Conservation (phyloP, 2,888 invertebrate species). For the Nemotelus pantherinus region DNA sequence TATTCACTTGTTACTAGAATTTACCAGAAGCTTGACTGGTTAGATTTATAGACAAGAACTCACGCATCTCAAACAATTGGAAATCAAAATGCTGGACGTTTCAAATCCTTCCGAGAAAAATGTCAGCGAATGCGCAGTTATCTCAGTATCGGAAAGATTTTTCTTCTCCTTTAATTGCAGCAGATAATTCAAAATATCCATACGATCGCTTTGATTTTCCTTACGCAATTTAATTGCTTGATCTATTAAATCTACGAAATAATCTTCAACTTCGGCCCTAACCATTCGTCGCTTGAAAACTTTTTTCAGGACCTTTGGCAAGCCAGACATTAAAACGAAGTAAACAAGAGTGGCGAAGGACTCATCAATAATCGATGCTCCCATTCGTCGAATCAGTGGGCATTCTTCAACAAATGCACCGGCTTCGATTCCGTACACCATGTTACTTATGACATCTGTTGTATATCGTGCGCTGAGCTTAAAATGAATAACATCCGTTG, state of each 20-base stretch:
- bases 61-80: constrained; percentile 54
- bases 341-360: not conserved
- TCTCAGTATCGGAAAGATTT: constrained; percentile 54
- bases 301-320: not conserved
- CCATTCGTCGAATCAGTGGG: constrained; percentile 46
- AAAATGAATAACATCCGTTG: not conserved
- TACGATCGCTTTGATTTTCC: constrained; percentile 48
- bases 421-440: constrained; percentile 60
- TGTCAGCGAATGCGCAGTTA: constrained; percentile 55
- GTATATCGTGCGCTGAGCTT: constrained; percentile 46
- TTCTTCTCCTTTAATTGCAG: constrained; percentile 52
- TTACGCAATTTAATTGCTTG: constrained; percentile 50
- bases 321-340: not conserved
- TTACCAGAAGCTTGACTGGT: too few species aligned
- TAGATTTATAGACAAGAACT: not conserved
- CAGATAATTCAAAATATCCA: constrained; percentile 53
- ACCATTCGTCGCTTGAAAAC: not conserved
- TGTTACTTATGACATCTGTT: constrained; percentile 56
- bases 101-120: constrained; percentile 58
- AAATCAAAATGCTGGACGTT: constrained; percentile 55
- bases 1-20: too few species aligned
- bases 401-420: constrained; percentile 53
- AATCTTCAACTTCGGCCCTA: constrained; percentile 69
- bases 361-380: constrained; percentile 2
- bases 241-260: constrained; percentile 33